Percentiles rank a stretch among this genome's conserved stretches.
Evolutionary conservation across 2,113 vertebrate species (phyloP).

Genomic region (Halichoerus grypus): DNA sequence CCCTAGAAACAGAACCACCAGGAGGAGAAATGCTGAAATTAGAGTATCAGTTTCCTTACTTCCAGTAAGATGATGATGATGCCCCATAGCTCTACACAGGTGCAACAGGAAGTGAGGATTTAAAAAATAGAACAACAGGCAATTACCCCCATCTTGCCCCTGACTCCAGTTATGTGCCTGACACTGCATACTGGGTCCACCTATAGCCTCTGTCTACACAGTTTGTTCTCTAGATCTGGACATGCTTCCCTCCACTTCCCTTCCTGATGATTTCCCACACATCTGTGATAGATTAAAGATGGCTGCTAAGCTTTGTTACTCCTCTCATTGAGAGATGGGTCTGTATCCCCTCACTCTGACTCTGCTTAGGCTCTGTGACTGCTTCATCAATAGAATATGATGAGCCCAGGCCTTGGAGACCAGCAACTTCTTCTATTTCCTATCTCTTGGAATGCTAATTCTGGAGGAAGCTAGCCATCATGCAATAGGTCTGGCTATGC

Average conservation of each 20-base stretch:
- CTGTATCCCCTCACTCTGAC: background rate
- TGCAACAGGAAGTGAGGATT: background rate
- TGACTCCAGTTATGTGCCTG: accelerated
- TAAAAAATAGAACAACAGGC: background rate
- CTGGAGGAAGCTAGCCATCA: background rate
- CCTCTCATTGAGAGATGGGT: background rate
- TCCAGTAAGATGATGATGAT: background rate
- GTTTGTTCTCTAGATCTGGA: background rate
- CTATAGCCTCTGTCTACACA: background rate
- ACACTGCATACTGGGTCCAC: background rate
- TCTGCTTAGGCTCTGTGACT: background rate
- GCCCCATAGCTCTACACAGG: background rate
- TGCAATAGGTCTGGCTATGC: background rate
- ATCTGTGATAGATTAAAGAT: background rate
- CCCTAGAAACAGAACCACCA: background rate
- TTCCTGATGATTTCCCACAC: background rate
- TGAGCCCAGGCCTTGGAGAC: background rate
- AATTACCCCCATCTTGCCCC: background rate
- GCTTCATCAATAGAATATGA: background rate
- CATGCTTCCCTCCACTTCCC: background rate
- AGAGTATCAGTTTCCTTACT: background rate
- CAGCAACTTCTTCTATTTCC: background rate
- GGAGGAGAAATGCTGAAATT: background rate
- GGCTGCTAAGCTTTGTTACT: background rate
- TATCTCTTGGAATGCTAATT: background rate